Evolutionary conservation across 2,888 invertebrate genomes (phyloP).

Genomic region (Andricus curvator): DNA sequence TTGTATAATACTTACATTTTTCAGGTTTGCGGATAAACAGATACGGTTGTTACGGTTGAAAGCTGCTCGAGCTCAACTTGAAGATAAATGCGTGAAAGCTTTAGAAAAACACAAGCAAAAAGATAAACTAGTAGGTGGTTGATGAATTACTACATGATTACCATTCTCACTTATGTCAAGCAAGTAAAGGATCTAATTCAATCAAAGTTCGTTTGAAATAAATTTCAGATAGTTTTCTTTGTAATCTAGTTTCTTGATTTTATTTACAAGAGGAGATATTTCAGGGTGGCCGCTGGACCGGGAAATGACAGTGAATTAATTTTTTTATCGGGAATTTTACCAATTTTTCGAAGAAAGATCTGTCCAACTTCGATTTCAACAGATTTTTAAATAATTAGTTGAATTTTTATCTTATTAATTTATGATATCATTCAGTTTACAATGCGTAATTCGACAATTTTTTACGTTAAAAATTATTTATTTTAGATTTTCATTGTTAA

Average conservation of each 20-base stretch:
- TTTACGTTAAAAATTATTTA: no score
- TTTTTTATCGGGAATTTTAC: no score
- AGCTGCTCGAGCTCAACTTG: slow-evolving; percentile 80
- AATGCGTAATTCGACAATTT: no score
- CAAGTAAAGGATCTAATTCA: neutral
- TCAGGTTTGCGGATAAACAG: slow-evolving; percentile 84
- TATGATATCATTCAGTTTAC: no score
- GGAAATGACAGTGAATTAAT: no score
- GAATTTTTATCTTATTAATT: no score
- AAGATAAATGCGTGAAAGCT: slow-evolving; percentile 80
- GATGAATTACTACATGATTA: neutral
- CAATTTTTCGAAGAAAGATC: no score
- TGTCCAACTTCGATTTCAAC: no score
- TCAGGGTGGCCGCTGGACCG: no score
- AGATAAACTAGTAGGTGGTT: slow-evolving; percentile 73
- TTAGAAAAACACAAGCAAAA: slow-evolving; percentile 77
- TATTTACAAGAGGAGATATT: no score
- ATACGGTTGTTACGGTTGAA: slow-evolving; percentile 81
- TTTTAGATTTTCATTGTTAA: no score
- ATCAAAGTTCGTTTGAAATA: neutral
- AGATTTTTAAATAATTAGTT: no score
- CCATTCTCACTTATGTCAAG: neutral
- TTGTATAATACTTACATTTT: slow-evolving; percentile 56
- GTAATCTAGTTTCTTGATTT: neutral
- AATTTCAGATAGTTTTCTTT: slow-evolving; percentile 29